Conservation (phyloP, 1,140 invertebrate genomes). For the Pollicipes pollicipes region DNA sequence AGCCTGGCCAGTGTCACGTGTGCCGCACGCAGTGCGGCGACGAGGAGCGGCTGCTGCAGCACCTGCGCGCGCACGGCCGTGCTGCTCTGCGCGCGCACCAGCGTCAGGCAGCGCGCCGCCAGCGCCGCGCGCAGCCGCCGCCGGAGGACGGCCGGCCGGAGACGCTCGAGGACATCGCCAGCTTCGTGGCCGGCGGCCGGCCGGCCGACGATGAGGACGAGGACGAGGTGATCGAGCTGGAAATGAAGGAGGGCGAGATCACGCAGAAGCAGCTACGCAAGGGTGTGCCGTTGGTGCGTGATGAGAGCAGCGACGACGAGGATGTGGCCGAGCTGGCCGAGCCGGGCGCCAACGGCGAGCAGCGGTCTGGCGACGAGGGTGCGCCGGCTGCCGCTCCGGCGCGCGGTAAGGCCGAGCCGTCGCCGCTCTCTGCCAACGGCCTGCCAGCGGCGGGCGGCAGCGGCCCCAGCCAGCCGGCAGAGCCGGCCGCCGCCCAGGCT, state of each 20-base stretch:
- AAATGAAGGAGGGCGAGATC: slow-evolving; percentile 3
- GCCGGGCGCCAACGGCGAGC: no score
- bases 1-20: neutral
- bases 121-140: neutral
- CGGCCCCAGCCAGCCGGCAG: no score
- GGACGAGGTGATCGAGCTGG: slow-evolving; percentile 4
- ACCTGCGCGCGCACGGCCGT: neutral
- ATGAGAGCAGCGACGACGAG: slow-evolving; percentile 1
- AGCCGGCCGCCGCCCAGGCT: no score
- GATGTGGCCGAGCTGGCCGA: neutral
- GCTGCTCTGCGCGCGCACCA: neutral
- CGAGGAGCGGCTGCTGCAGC: neutral
- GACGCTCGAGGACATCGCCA: neutral
- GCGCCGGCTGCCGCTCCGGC: no score
- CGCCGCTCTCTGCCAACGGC: neutral
- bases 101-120: neutral
- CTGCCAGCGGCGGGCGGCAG: no score
- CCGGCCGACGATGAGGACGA: neutral
- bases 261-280: neutral
- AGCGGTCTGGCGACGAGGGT: neutral
- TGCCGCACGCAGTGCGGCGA: neutral
- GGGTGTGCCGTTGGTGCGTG: neutral
- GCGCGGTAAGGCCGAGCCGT: neutral
- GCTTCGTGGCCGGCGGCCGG: neutral
- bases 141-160: neutral